Conservation (phyloP, 2,888 invertebrate species). For the Mechanitis mazaeus region DNA sequence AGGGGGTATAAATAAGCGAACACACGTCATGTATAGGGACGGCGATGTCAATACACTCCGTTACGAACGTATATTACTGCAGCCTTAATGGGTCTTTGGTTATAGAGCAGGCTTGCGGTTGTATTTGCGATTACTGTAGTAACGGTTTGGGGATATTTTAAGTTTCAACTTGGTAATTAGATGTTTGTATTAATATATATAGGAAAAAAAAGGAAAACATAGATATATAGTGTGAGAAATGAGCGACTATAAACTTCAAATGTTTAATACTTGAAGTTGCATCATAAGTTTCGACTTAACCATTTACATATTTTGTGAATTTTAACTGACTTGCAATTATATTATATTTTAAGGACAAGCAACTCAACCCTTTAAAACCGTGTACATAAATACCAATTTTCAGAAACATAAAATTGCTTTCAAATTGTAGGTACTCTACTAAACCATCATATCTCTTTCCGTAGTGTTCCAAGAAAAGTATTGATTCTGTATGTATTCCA, state of each 20-base stretch:
- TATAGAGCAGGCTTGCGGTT: constrained; percentile 4
- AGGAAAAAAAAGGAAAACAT: no score
- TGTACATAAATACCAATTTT: no score
- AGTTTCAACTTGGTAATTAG: not conserved
- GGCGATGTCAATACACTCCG: constrained; percentile 40
- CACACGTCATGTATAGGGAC: constrained; percentile 53
- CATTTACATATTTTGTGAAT: no score
- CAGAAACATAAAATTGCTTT: no score
- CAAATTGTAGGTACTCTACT: no score
- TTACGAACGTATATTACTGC: constrained; percentile 38
- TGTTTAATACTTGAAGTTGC: no score
- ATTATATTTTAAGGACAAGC: no score
- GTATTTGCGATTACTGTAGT: not conserved
- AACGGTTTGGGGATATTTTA: not conserved
- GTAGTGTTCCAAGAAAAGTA: constrained; percentile 55
- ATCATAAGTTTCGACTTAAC: no score
- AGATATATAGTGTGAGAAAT: no score
- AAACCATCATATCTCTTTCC: constrained; percentile 66
- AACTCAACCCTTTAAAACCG: no score
- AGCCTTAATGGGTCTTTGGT: constrained; percentile 4
- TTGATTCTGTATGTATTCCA: constrained; percentile 48
- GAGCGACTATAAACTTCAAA: no score
- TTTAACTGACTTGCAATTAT: no score
- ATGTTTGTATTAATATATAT: not conserved
- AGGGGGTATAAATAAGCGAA: constrained; percentile 43